phyloP scores from a whole-genome alignment of 2,797 vertebrate species.

The Gobionotothen gibberifrons region DNA sequence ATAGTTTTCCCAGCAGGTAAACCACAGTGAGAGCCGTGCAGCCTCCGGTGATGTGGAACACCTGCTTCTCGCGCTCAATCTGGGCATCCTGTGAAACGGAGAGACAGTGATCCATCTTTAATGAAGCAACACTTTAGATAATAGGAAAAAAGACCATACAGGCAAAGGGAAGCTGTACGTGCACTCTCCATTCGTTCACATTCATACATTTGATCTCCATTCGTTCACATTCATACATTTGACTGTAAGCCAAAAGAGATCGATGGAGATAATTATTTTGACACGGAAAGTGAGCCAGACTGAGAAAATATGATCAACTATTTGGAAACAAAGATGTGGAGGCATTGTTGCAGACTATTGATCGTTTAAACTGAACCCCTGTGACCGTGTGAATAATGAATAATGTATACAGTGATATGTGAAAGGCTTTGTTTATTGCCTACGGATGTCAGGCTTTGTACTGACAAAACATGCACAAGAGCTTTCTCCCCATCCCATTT shows the following conservation, averaged over 20 bases:
- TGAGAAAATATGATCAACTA: constrained; percentile 13
- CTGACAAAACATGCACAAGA: background rate
- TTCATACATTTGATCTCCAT: background rate
- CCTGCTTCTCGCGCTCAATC: constrained; percentile 91
- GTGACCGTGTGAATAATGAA: constrained; percentile 7
- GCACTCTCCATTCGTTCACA: background rate
- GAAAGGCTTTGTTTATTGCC: constrained; percentile 8
- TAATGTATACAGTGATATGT: constrained; percentile 3
- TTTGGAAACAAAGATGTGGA: constrained; percentile 11
- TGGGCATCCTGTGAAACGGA: constrained; percentile 87
- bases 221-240: background rate
- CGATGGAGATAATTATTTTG: background rate
- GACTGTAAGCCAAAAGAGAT: background rate
- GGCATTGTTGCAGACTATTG: constrained; percentile 15
- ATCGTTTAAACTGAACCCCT: constrained; percentile 32
- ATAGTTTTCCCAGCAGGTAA: constrained; percentile 93
- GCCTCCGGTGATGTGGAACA: constrained; percentile 91
- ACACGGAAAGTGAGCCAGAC: background rate
- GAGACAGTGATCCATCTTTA: constrained; percentile 17
- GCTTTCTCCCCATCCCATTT: background rate
- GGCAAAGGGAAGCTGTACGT: background rate
- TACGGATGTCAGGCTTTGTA: background rate
- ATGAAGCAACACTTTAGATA: constrained; percentile 6
- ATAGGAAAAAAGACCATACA: constrained; percentile 1
- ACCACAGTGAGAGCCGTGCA: constrained; percentile 93